These are phyloP conservation scores for Spea multiplicata DNA, from an alignment of 2,113 vertebrate species.

Conservation along the genomic window DNA sequence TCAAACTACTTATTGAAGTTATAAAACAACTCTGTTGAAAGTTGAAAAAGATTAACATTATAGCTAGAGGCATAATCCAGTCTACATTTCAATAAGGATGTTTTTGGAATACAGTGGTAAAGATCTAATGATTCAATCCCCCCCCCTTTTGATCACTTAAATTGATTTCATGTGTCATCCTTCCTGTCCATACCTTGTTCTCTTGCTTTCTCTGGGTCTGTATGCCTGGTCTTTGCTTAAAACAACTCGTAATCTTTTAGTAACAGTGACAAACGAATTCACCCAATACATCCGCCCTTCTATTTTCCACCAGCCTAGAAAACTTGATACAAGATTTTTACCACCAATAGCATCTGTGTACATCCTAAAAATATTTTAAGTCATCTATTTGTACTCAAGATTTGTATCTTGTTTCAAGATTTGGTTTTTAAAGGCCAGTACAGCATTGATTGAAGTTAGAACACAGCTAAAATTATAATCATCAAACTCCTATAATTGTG, in stretches of 20 bases:
- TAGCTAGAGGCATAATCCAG: background rate
- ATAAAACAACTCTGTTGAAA: background rate
- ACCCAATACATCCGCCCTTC: background rate
- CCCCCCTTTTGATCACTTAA: background rate
- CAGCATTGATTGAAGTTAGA: too few relatives aligned
- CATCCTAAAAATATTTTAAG: background rate
- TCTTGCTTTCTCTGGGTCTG: background rate
- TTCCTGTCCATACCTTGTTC: slow-evolving; percentile 1
- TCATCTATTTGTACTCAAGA: background rate
- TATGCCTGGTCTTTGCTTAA: background rate
- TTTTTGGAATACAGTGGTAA: background rate
- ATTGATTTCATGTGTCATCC: background rate
- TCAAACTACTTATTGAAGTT: background rate
- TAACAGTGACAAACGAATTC: background rate
- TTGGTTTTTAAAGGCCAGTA: background rate
- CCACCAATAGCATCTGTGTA: background rate
- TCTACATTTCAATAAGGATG: background rate
- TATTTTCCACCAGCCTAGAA: background rate
- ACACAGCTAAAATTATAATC: too few relatives aligned
- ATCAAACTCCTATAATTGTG: too few relatives aligned
- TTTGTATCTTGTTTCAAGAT: background rate
- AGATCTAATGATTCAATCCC: background rate
- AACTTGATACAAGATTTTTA: background rate
- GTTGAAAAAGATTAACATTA: background rate
- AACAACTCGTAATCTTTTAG: background rate